These are phyloP conservation scores for Dipodomys spectabilis DNA, from an alignment of 2,113 vertebrate genomes.

Conservation along the genomic window DNA sequence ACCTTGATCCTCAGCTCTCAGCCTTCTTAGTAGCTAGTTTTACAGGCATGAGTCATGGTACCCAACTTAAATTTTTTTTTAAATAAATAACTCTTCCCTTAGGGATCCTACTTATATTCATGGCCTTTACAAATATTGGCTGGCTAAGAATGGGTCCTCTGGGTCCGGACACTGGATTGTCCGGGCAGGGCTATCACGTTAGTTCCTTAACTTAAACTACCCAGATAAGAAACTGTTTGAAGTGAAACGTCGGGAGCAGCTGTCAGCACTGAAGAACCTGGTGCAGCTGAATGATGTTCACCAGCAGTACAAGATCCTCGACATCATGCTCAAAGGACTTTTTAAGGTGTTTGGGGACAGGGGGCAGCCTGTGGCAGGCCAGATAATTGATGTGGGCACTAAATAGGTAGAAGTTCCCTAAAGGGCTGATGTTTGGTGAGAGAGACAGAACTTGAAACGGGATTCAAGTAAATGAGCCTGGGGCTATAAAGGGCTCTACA, in stretches of 20 bases:
- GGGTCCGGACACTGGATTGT: neutral
- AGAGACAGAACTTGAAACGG: neutral
- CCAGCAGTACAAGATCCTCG: constrained; percentile 99
- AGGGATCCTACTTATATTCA: neutral
- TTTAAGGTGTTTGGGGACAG: constrained; percentile 91
- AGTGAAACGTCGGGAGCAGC: constrained; percentile 97
- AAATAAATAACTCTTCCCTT: too few species aligned
- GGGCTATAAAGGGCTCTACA: neutral
- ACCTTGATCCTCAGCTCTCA: too few species aligned
- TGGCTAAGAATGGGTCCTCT: neutral
- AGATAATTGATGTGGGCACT: neutral
- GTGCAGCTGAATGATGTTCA: constrained; percentile 97
- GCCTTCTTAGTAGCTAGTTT: too few species aligned
- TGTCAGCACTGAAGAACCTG: constrained; percentile 96
- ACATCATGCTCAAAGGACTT: constrained; percentile 99
- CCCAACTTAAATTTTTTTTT: too few species aligned
- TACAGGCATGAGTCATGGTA: too few species aligned
- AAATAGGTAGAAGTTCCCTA: neutral
- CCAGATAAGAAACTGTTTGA: constrained; percentile 98
- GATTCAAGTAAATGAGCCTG: neutral
- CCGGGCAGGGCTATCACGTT: neutral
- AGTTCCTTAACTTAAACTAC: constrained; percentile 75
- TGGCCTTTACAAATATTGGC: neutral
- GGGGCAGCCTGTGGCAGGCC: neutral
- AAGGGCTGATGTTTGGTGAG: neutral